Evolutionary conservation across 2,113 vertebrate genomes (phyloP).

Genomic region (Castor canadensis): DNA sequence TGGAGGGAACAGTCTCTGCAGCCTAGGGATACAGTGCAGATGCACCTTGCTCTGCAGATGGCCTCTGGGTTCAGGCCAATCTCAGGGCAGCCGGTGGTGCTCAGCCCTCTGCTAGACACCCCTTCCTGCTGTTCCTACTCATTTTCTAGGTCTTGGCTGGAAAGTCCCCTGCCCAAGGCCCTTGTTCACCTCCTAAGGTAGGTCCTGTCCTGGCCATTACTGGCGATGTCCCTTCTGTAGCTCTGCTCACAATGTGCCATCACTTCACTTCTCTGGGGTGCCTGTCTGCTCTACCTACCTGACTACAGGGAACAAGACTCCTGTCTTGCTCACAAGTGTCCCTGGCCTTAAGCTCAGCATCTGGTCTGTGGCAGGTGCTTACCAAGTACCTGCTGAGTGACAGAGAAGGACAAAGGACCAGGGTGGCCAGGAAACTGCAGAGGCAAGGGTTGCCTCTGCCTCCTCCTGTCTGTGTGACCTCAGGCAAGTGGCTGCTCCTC

Average conservation of each 20-base stretch:
- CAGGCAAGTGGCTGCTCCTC: background rate
- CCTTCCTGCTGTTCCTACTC: background rate
- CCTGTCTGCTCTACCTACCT: fast-evolving
- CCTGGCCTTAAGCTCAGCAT: background rate
- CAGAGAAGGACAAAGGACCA: background rate
- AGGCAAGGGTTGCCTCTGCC: background rate
- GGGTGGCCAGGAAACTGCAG: background rate
- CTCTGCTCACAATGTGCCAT: background rate
- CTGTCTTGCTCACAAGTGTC: background rate
- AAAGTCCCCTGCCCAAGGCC: background rate
- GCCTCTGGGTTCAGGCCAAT: background rate
- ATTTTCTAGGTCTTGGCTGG: background rate
- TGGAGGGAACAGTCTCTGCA: background rate
- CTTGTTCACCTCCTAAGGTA: background rate
- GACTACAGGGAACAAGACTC: background rate
- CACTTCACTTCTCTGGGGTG: background rate
- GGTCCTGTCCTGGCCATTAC: background rate
- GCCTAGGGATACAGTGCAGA: fast-evolving
- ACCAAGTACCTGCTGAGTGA: background rate
- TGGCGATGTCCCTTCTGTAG: background rate
- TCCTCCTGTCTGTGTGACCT: background rate
- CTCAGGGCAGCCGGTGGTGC: background rate
- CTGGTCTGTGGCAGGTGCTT: background rate
- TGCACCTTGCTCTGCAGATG: background rate
- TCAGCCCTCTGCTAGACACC: background rate